These are phyloP conservation scores for Numenius phaeopus DNA, from an alignment of 2,797 vertebrate species.

Conservation along the genomic window DNA sequence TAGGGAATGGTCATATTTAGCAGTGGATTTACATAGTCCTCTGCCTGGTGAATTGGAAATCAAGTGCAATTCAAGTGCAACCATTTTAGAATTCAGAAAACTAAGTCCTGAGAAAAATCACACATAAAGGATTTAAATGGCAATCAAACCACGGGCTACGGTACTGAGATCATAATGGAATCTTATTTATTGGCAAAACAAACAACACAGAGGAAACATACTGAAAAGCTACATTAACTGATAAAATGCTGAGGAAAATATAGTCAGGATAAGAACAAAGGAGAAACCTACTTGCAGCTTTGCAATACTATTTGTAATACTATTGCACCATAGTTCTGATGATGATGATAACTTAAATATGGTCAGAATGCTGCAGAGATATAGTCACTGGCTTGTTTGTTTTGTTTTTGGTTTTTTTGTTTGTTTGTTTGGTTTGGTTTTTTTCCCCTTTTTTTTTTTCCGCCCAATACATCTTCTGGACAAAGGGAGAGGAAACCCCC, in stretches of 20 bases:
- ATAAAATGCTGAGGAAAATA: neutral
- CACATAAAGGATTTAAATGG: neutral
- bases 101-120: neutral
- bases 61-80: constrained; percentile 1
- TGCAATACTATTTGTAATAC: neutral
- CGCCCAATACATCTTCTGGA: neutral
- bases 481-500: neutral
- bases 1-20: neutral
- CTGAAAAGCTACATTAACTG: neutral
- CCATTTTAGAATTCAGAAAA: neutral
- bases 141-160: neutral
- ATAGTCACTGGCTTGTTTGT: neutral
- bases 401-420: too few relatives aligned
- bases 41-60: constrained; percentile 1
- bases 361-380: neutral
- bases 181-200: neutral
- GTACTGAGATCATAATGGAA: neutral
- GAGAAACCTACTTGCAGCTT: neutral
- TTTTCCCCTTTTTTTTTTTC: neutral
- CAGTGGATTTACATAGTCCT: neutral
- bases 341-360: neutral
- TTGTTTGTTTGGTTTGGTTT: too few relatives aligned
- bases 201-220: neutral
- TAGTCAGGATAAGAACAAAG: neutral
- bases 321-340: neutral